These are phyloP conservation scores for Eupithecia dodoneata DNA, from an alignment of 2,888 invertebrate genomes.

Conservation along the genomic window DNA sequence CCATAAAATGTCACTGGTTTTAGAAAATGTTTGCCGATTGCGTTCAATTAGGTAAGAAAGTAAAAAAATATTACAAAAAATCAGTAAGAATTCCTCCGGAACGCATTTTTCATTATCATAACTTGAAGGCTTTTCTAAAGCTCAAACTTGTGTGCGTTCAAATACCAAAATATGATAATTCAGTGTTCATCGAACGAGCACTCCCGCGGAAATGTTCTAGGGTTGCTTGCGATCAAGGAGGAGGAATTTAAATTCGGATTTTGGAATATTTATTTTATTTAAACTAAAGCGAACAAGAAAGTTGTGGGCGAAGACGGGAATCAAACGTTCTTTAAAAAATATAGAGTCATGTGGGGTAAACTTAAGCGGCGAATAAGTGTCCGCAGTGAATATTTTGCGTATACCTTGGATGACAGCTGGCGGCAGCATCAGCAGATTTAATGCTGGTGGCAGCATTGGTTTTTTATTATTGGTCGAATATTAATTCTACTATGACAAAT, in stretches of 20 bases:
- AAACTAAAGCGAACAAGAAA: background rate
- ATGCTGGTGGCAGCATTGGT: no score
- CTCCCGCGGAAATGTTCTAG: slow-evolving; percentile 43
- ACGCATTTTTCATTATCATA: slow-evolving; percentile 26
- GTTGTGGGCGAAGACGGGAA: no score
- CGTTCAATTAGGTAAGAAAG: background rate
- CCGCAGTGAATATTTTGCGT: no score
- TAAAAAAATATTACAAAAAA: background rate
- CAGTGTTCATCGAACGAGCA: slow-evolving; percentile 45
- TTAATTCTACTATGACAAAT: no score
- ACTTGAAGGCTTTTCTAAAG: slow-evolving; percentile 29
- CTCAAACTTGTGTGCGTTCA: slow-evolving; percentile 46
- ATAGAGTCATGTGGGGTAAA: no score
- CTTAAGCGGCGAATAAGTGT: no score
- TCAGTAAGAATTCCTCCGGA: background rate
- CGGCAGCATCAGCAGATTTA: no score
- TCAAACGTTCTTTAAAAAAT: no score
- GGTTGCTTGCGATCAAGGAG: slow-evolving; percentile 33
- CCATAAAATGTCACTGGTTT: background rate
- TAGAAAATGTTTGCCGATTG: background rate
- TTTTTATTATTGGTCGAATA: no score
- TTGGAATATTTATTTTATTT: no score
- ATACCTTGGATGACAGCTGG: no score
- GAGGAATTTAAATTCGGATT: slow-evolving; percentile 22
- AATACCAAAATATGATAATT: slow-evolving; percentile 54